Evolutionary conservation across 2,113 vertebrate species (phyloP).

Genomic region (Prunella fulvescens): DNA sequence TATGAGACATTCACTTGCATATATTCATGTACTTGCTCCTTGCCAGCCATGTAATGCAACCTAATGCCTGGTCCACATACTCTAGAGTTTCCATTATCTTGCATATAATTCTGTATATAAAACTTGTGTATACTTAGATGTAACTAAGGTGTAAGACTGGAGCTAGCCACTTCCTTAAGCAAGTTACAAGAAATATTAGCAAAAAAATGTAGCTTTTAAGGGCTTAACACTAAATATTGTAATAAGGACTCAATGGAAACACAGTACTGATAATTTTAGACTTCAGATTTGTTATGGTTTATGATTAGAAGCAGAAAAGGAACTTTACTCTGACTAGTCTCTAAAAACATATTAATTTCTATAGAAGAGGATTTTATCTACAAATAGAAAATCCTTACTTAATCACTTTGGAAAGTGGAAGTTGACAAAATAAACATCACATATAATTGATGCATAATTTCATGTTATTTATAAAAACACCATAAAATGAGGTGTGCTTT

Average conservation of each 20-base stretch:
- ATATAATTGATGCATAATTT: slow-evolving; percentile 3
- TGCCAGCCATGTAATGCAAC: background rate
- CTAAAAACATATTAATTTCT: background rate
- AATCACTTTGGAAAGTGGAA: background rate
- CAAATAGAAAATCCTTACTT: background rate
- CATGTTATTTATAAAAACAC: slow-evolving; percentile 40
- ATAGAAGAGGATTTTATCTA: background rate
- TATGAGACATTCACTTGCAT: background rate
- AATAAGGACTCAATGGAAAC: background rate
- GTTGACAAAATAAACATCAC: slow-evolving; percentile 44
- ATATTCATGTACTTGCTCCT: background rate
- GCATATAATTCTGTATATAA: background rate
- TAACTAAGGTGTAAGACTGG: background rate
- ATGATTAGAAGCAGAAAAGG: background rate
- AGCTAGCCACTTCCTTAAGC: background rate
- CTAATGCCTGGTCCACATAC: background rate
- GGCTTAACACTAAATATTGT: background rate
- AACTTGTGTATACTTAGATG: background rate
- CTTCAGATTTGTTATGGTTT: background rate
- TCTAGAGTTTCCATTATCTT: background rate
- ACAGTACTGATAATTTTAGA: background rate
- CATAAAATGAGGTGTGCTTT: background rate
- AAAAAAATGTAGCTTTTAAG: background rate
- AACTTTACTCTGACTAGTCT: background rate
- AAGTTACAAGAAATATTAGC: background rate